Percentiles rank a stretch among this genome's conserved stretches.
phyloP scores from a whole-genome alignment of 2,113 vertebrate species.

The Setophaga coronata region DNA sequence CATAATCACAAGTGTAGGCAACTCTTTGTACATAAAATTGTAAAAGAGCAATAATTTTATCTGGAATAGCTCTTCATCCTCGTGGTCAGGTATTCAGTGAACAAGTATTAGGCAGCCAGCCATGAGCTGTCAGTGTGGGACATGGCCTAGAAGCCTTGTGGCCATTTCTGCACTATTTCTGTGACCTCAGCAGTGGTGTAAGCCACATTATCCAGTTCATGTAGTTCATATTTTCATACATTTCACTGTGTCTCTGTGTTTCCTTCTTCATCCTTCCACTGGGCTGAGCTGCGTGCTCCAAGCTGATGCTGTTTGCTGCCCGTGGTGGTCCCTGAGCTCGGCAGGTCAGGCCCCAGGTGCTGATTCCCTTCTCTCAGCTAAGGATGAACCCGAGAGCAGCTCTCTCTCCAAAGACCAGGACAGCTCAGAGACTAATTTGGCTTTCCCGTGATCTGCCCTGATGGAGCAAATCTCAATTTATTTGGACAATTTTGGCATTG shows the following conservation, averaged over 20 bases:
- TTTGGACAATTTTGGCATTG: neutral
- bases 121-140: neutral
- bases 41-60: neutral
- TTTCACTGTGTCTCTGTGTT: neutral
- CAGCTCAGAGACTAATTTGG: neutral
- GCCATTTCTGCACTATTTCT: neutral
- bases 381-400: rapidly evolving
- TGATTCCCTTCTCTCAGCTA: neutral
- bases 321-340: rapidly evolving
- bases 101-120: neutral
- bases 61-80: neutral
- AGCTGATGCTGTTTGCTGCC: neutral
- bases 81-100: neutral
- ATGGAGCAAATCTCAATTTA: neutral
- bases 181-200: neutral
- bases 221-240: neutral
- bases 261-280: neutral
- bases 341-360: neutral
- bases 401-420: neutral
- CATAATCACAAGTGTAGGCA: neutral
- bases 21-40: rapidly evolving
- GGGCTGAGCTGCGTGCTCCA: neutral
- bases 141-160: neutral
- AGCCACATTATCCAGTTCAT: neutral
- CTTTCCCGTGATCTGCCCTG: neutral